Evolutionary conservation across 2,797 vertebrate genomes (phyloP), one percentile per base, ranked within the genome.

Genomic region (Siniperca obscura): DNA sequence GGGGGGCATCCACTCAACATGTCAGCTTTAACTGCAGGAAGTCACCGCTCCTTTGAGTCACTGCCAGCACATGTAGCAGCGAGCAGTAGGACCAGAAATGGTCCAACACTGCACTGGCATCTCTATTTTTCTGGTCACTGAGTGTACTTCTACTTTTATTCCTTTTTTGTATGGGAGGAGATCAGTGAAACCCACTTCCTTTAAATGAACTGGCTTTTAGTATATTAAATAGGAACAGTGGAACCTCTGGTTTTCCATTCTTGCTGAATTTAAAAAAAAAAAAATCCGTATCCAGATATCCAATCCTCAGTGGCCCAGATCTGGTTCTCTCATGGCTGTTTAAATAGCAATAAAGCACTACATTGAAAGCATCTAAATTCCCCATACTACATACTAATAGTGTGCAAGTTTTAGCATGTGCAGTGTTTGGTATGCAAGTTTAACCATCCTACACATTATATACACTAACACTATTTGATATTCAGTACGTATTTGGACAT

Each of bases 61-160:
- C 38, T 48, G 64, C 42, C 42, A 48, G 53, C 55, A 50, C 65
- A 50, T 68, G 55, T 50, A 76, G 53, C 53, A 59, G 44, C 11
- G 4, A 21, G 19, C 12, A n/a, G 42, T 7, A 12, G 68, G 25
- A 2, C 27, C 50, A 27, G 14, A 50, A 30, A 36, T 11, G 13
- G 21, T 60, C 38, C 3, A 34, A 67, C 74, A 67, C 55, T 53
- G 34, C 12, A 0, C n/a, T 4, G 7, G 5, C 6, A 12, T 57
- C 25, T 59, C n/a, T 70, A 6, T 12, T 0, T 14, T 1, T 34
- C 21, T 48, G 16, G 5, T 65, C 17, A 22, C n/a, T 14, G 16
- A 40, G 13, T 50, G 17, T 44, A 19, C 22, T 22, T 55, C 22
- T 36, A 50, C 7, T 7, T 36, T 36, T 59, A 11, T 59, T 72